Evolutionary conservation across 2,113 vertebrate genomes (phyloP).

Genomic region (Dasyurus viverrinus): DNA sequence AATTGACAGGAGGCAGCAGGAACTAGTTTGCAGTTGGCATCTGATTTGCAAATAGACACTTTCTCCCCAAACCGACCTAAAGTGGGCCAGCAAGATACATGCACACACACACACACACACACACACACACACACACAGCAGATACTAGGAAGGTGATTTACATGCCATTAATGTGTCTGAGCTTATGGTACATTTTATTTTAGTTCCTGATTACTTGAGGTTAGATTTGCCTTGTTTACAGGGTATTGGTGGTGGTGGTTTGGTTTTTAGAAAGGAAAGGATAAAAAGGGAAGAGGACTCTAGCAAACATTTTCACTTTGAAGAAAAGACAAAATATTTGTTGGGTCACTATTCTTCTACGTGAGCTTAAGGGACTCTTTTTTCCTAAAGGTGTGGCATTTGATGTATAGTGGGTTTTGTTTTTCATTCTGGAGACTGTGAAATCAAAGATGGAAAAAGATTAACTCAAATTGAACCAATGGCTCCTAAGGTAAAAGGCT

Average conservation of each 20-base stretch:
- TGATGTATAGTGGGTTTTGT: not conserved
- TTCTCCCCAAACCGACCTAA: not conserved
- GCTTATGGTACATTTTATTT: not conserved
- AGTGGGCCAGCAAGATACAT: not conserved
- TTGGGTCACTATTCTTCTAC: not conserved
- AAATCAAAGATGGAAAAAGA: constrained; percentile 42
- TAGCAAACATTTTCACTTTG: not conserved
- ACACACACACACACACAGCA: not conserved
- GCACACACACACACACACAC: not conserved
- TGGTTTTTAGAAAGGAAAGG: not conserved
- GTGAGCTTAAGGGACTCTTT: not conserved
- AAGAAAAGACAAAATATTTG: not conserved
- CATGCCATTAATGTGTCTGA: not conserved
- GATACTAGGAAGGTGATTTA: not conserved
- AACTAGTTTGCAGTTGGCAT: constrained; percentile 33
- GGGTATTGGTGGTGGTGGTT: not conserved
- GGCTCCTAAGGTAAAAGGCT: not conserved
- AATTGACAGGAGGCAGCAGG: constrained; percentile 19
- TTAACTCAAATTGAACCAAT: constrained; percentile 28
- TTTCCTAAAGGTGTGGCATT: not conserved
- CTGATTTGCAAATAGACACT: constrained; percentile 46
- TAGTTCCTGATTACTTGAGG: not conserved
- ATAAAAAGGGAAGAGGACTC: not conserved
- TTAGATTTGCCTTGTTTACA: not conserved
- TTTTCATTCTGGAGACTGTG: constrained; percentile 23